These are phyloP conservation scores for Halcyon leucocephala DNA, from an alignment of 2,797 vertebrate genomes.

Conservation along the genomic window DNA sequence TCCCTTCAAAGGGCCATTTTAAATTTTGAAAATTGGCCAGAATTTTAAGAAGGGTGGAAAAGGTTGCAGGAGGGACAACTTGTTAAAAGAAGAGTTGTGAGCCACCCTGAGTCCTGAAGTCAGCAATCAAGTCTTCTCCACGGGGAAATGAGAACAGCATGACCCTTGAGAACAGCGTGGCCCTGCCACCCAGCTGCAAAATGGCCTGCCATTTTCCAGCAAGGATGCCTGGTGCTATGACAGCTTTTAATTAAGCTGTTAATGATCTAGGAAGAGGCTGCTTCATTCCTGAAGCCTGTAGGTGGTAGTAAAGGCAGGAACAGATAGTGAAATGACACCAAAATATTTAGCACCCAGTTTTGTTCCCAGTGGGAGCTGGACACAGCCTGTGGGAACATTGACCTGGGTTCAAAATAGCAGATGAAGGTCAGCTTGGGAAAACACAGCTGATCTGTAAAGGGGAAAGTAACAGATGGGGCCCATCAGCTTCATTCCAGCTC, in stretches of 20 bases:
- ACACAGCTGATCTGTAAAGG: conserved; percentile 51
- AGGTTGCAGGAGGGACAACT: neutral
- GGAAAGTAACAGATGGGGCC: conserved; percentile 42
- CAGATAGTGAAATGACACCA: conserved; percentile 39
- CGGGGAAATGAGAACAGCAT: neutral
- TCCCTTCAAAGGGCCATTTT: neutral
- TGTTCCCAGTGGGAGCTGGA: conserved; percentile 22
- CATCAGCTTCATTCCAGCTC: neutral
- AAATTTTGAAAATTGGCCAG: neutral
- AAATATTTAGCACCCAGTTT: conserved; percentile 49
- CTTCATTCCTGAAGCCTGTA: conserved; percentile 58
- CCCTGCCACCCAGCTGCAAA: conserved; percentile 14
- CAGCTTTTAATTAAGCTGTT: conserved; percentile 66
- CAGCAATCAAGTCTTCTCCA: neutral
- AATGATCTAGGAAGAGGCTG: conserved; percentile 50
- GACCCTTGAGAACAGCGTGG: neutral
- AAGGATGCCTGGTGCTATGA: conserved; percentile 31
- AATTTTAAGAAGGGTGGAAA: neutral
- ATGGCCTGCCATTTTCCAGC: conserved; percentile 12
- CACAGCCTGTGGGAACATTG: neutral
- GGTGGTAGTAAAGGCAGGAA: conserved; percentile 51
- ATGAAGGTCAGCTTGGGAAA: conserved; percentile 58
- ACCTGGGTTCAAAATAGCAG: conserved; percentile 56
- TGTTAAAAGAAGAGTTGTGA: conserved; percentile 3
- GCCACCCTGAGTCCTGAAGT: neutral